Base-by-base conservation (phyloP, 2,888 invertebrate genomes). In the Nezara viridula region DNA sequence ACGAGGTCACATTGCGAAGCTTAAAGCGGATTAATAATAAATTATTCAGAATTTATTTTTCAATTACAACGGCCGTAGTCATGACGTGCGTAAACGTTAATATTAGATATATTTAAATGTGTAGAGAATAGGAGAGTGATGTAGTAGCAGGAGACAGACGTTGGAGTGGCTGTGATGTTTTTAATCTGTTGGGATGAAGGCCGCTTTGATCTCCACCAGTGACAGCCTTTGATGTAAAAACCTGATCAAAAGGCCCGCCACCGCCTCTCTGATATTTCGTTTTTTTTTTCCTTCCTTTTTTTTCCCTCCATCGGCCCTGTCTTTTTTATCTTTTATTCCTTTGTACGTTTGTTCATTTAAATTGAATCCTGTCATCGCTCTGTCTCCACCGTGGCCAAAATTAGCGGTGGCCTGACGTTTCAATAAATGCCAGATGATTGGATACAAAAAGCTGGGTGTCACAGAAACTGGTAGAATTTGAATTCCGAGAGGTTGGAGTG, bases 211-310 rank as follows among this genome's bases (percentile, higher is more conserved):
- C 81, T 81, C 81, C 12, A 1, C 44, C 81, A 81, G 81, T 81
- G 81, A 81, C 81, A 81, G 52, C 55, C 52, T 52, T 55, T 55
- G 60, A 86, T 86, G 86, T 86, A 86, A 86, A 86, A 86, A 86
- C 50, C 55, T 86, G 86, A 86, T 86, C 86, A 86, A 86, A 86
- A 52, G 55, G 14, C 50, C 27, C 40, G 86, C 86, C 52, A 55
- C 86, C 86, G 50, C 40, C 55, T 37, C 86, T 40, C 81, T 44
- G 3, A 81, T 81, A 77, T 77, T 77, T 77, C 40, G 24, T 40
- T 77, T 77, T 77, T 77, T 77, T 77, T 47, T 21, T 44, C n/a
- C 4, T 81, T 10, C 21, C 16, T 37, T 73, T 73, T 73, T 44
- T 81, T 44, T 77, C 19, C 14, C 19, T 73, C 32, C 81, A 81